Evolutionary conservation across 2,113 vertebrate genomes (phyloP).

Genomic region (Neogobius melanostomus): DNA sequence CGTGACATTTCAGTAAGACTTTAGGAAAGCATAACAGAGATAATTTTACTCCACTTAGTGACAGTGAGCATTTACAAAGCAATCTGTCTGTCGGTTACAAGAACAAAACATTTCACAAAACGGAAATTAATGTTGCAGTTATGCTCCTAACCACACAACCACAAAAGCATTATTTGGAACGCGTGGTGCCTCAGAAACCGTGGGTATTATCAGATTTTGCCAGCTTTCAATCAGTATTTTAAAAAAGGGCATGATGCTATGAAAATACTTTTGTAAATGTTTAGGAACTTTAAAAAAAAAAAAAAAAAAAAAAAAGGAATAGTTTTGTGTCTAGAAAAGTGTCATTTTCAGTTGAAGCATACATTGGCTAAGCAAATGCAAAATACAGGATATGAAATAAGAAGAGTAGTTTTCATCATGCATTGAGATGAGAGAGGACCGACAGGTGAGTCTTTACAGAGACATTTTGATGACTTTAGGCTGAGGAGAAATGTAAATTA

Average conservation of each 20-base stretch:
- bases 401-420: neutral
- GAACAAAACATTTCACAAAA: neutral
- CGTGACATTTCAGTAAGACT: constrained; percentile 15
- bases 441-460: constrained; percentile 3
- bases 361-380: neutral
- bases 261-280: constrained; percentile 38
- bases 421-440: constrained; percentile 23
- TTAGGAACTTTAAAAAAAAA: neutral
- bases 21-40: constrained; percentile 11
- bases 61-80: neutral
- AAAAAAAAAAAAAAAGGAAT: no score
- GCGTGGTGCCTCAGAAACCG: constrained; percentile 12
- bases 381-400: constrained; percentile 16
- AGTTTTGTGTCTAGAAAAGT: neutral
- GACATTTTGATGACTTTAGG: constrained; percentile 5
- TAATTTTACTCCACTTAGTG: constrained; percentile 15
- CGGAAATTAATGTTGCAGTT: neutral
- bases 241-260: constrained; percentile 29
- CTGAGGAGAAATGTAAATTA: constrained; percentile 25
- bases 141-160: constrained; percentile 24
- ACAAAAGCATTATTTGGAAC: constrained; percentile 3
- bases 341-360: neutral
- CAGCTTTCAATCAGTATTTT: constrained; percentile 39
- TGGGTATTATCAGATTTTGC: constrained; percentile 31
- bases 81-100: neutral